These are phyloP conservation scores for Calephelis virginiensis DNA, from an alignment of 1,140 invertebrate species.

Conservation along the genomic window DNA sequence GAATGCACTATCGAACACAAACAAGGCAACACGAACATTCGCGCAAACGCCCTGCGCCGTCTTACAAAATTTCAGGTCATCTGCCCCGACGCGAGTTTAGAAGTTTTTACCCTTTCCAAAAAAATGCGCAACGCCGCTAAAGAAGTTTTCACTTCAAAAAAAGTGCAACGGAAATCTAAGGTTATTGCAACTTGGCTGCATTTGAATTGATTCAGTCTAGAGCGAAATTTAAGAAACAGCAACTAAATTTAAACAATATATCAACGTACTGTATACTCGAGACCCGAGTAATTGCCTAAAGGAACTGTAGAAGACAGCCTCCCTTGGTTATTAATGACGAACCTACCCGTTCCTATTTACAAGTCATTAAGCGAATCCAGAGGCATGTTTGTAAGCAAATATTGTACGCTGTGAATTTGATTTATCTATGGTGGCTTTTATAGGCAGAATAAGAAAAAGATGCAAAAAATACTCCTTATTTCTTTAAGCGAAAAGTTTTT, in stretches of 20 bases:
- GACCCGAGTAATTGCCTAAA: slow-evolving; percentile 51
- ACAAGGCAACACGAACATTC: too few species aligned
- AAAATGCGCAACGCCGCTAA: too few species aligned
- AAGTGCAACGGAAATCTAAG: too few species aligned
- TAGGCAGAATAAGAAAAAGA: neutral
- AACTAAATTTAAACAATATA: slow-evolving; percentile 28
- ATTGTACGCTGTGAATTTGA: slow-evolving; percentile 31
- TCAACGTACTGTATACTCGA: slow-evolving; percentile 21
- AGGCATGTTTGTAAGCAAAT: slow-evolving; percentile 55
- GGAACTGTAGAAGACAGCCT: slow-evolving; percentile 54
- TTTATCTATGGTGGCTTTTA: slow-evolving; percentile 24
- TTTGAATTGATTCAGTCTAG: too few species aligned
- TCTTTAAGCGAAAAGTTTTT: too few species aligned
- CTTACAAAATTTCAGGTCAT: too few species aligned
- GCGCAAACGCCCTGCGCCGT: too few species aligned
- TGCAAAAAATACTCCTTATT: neutral
- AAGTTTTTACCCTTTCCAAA: too few species aligned
- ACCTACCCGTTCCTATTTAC: slow-evolving; percentile 52
- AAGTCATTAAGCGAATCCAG: slow-evolving; percentile 56
- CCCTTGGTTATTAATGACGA: slow-evolving; percentile 56
- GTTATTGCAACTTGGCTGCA: too few species aligned
- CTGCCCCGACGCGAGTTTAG: too few species aligned
- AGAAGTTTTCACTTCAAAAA: too few species aligned
- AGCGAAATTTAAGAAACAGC: slow-evolving; percentile 19
- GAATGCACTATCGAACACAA: too few species aligned